Evolutionary conservation across 92 coral and sea anemone genomes (phyloP), one percentile per base, ranked within the genome.

Genomic region (Anthopleura xanthogrammica): DNA sequence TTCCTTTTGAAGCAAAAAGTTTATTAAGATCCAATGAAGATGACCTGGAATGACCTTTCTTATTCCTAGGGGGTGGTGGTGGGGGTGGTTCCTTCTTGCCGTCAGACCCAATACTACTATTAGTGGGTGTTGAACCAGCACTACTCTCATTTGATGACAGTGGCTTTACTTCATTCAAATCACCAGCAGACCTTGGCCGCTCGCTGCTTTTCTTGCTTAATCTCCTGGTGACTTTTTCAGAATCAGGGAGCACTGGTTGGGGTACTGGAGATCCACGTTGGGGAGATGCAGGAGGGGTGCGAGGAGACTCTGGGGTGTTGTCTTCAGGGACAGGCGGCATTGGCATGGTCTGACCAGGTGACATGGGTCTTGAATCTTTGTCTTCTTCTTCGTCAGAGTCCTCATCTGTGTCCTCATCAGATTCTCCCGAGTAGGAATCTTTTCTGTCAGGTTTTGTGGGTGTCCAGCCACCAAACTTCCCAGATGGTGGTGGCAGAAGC

Each of bases 41-140:
- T 16, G 99, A 92, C 82, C 99, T 94, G 66, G 99, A 94, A 74
- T 96, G 99, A 20, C 99, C 99, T 84, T 90, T 92, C 86, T 90
- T 92, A 62, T 84, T 94, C 52, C 94, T 92, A 12, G 95, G 93
- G 58, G 98, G 95, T 55, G 99, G 99, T 73, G 94, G 93, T 22
- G 98, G 98, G 81, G 97, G 97, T 78, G 91, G 93, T 77, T 91
- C 97, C 65, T 79, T 96, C 82, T 85, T 92, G 29, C 88, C 95
- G 50, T 95, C 94, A 41, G 93, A 85, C 71, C 92, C 95, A 74
- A 90, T 92, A 75, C 92, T 88, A 48, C 86, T 85, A 81, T 86
- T 81, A 10, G 85, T 80, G 16, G 94, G 91, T 46, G 94, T 86
- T 10, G 92, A 84, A 19, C 77, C 89, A 3, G 91, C 79, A 60